Percentiles rank a stretch among this genome's conserved stretches.
Conservation (phyloP, 2,888 invertebrate genomes). For the Hermodice carunculata region DNA sequence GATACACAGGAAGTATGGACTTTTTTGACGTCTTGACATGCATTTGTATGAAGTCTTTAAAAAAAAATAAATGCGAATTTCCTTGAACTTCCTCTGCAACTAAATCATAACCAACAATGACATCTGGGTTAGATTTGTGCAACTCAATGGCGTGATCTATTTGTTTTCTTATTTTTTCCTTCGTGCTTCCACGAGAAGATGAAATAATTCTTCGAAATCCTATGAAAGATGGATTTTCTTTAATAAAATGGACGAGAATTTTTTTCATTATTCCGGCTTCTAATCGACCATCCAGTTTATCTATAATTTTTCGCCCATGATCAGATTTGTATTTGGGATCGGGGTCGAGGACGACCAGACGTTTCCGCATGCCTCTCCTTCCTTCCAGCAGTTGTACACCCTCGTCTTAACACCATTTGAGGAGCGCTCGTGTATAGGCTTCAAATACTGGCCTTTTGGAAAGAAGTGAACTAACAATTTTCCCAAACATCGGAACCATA, state of each 20-base stretch:
- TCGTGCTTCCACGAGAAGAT: background rate
- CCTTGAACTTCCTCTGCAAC: slow-evolving; percentile 43
- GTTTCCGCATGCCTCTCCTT: slow-evolving; percentile 8
- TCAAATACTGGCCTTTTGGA: no score
- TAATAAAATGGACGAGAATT: background rate
- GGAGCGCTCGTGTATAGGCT: no score
- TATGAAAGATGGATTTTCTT: slow-evolving; percentile 11
- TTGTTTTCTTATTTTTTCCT: slow-evolving; percentile 4
- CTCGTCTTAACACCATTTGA: no score
- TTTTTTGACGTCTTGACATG: slow-evolving; percentile 11
- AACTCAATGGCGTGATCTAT: slow-evolving; percentile 26
- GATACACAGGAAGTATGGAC: slow-evolving; percentile 30
- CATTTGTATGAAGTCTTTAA: slow-evolving; percentile 27
- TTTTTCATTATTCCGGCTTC: slow-evolving; percentile 6
- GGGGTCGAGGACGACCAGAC: slow-evolving; percentile 3
- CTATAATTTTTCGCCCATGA: slow-evolving; percentile 6
- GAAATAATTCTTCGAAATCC: slow-evolving; percentile 14
- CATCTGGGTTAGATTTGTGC: slow-evolving; percentile 33
- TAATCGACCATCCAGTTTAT: slow-evolving; percentile 2
- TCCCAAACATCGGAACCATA: slow-evolving; percentile 34
- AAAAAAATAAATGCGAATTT: slow-evolving; percentile 33
- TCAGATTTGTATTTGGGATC: slow-evolving; percentile 5
- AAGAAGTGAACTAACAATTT: slow-evolving; percentile 24
- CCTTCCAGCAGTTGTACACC: slow-evolving; percentile 32
- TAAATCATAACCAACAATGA: slow-evolving; percentile 39